phyloP scores from a whole-genome alignment of 2,888 invertebrate species.

The Platycheirus rosarum region DNA sequence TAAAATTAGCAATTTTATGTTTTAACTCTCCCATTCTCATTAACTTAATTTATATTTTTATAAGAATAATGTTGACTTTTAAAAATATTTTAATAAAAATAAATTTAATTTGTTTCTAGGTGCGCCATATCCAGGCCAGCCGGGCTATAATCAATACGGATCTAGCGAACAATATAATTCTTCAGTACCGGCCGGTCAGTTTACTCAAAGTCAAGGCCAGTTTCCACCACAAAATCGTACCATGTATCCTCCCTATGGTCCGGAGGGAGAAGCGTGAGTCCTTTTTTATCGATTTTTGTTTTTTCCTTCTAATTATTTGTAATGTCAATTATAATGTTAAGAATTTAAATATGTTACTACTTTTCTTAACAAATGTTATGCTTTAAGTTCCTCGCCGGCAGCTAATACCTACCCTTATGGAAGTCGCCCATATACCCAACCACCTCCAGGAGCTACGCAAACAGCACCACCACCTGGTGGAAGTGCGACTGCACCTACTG shows the following conservation, averaged over 20 bases:
- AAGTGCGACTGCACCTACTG: conserved; percentile 76
- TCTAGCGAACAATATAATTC: conserved; percentile 86
- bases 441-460: conserved; percentile 83
- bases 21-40: conserved; percentile 46
- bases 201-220: conserved; percentile 85
- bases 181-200: conserved; percentile 84
- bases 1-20: conserved; percentile 28
- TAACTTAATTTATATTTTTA: conserved; percentile 16
- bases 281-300: conserved; percentile 65
- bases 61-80: conserved; percentile 19
- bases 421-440: conserved; percentile 81
- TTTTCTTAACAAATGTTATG: not conserved
- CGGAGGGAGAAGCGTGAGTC: conserved; percentile 87
- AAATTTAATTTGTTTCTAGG: conserved; percentile 77
- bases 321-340: conserved; percentile 33
- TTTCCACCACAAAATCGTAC: conserved; percentile 89
- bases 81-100: conserved; percentile 26
- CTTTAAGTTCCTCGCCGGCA: conserved; percentile 81
- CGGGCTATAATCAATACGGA: conserved; percentile 88
- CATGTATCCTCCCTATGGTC: conserved; percentile 90
- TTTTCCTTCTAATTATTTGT: conserved; percentile 54
- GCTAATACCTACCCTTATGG: conserved; percentile 82
- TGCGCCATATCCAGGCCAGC: conserved; percentile 85
- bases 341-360: conserved; percentile 3
- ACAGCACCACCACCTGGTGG: conserved; percentile 83